phyloP scores from a whole-genome alignment of 2,113 vertebrate species.

The Nicator chloris region DNA sequence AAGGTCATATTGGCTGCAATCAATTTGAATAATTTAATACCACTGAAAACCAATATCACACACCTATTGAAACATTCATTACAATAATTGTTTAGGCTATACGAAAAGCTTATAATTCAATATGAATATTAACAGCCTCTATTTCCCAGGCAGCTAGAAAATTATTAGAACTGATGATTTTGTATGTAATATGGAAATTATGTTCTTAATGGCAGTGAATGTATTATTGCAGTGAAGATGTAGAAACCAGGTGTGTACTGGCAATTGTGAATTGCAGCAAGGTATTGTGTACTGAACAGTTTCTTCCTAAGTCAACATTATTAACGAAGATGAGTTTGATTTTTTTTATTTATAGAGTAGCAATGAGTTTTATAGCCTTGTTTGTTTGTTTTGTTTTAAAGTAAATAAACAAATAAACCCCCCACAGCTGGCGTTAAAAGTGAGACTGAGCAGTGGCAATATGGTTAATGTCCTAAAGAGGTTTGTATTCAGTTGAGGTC shows the following conservation, averaged over 20 bases:
- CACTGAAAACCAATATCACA: constrained; percentile 2
- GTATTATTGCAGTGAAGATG: not conserved
- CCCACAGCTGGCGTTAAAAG: not conserved
- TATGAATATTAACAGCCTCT: not conserved
- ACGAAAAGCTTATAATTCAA: not conserved
- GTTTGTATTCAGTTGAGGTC: not conserved
- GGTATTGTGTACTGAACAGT: not conserved
- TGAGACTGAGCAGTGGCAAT: not conserved
- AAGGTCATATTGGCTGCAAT: not conserved
- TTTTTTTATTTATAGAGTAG: not conserved
- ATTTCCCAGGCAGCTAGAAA: not conserved
- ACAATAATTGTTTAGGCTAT: not conserved
- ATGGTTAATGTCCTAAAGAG: not conserved
- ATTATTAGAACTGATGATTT: not conserved
- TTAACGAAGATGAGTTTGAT: not conserved
- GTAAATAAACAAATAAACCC: not conserved
- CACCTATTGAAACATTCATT: constrained; percentile 31
- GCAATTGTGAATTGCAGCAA: not conserved
- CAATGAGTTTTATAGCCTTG: not conserved
- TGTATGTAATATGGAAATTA: not conserved
- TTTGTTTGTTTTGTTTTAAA: not conserved
- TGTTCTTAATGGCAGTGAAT: not conserved
- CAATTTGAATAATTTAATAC: constrained; percentile 43
- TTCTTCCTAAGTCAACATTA: not conserved
- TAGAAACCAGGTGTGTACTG: not conserved